Evolutionary conservation across 2,113 vertebrate species (phyloP), one percentile per base, ranked within the genome.

Genomic region (Galemys pyrenaicus): DNA sequence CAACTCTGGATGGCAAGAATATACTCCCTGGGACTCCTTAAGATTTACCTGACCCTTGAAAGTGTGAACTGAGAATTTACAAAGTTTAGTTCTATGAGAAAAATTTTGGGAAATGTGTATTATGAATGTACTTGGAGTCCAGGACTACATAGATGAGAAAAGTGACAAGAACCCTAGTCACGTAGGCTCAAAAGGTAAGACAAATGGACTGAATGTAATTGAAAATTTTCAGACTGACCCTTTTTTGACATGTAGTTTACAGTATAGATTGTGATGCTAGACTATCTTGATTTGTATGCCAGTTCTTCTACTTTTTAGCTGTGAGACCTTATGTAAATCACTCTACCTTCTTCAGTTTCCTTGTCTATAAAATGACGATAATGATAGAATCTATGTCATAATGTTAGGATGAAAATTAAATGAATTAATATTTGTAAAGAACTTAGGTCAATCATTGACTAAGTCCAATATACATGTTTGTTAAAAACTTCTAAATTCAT

Each of bases 21-120:
- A 20, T 49, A 62, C 54, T 84, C 35, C 17, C 26, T 73, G 37
- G 4, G 6, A 15, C 8, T 91, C 4, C 49, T 85, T 49, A 5
- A 9, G 37, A 2, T 62, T 64, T 68, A 65, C n/a, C 7, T 79
- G 37, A 93, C 73, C 24, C 41, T 67, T 56, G 19, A 90, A 87
- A 13, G 3, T 24, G 35, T 62, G 24, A 67, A 51, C 4, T 87
- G n/a, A 30, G 54, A 92, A 78, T 6, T 80, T 46, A 80, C 2
- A 79, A 68, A 44, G 9, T 87, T 20, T 85, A 35, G 4, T 87
- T 84, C 7, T 65, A 90, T 22, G 8, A 93, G 28, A 94, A 96
- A 22, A 0, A 9, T 77, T 84, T 92, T 74, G 39, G 46, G 9
- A 70, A 37, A 85, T 20, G 26, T 30, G 46, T 84, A 20, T 82